A percentile compares a stretch with the other conserved stretches of the same genome.
These are phyloP conservation scores for Enteromius thamalakanensis DNA, from an alignment of 2,797 vertebrate genomes.

Conservation along the genomic window DNA sequence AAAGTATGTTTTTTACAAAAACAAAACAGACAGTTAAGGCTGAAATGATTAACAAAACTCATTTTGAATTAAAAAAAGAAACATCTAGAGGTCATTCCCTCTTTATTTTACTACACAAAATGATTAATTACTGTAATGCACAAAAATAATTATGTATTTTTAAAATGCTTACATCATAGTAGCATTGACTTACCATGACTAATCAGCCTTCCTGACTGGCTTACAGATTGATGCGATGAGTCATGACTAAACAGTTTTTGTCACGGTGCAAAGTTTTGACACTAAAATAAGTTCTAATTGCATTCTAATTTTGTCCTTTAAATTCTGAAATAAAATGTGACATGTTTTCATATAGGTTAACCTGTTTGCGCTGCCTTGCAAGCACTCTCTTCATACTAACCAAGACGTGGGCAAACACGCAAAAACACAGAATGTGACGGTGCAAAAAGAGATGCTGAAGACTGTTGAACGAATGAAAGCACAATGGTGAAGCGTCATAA, in stretches of 20 bases:
- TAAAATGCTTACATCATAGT: background rate
- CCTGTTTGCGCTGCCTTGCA: constrained; percentile 1
- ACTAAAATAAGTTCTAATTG: background rate
- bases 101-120: background rate
- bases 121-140: background rate
- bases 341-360: background rate
- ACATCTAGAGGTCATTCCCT: background rate
- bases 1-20: background rate
- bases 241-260: background rate
- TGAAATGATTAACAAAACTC: too few species aligned
- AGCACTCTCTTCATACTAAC: background rate
- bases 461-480: constrained; percentile 52
- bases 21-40: background rate
- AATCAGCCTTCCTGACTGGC: background rate
- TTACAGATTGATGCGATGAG: background rate
- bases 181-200: background rate
- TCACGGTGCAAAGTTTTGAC: background rate
- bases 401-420: background rate
- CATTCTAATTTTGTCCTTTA: background rate
- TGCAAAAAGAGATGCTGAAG: constrained; percentile 56
- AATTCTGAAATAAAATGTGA: background rate
- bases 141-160: background rate
- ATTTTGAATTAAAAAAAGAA: background rate
- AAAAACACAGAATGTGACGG: constrained; percentile 38
- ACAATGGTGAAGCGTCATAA: constrained; percentile 57